These are phyloP conservation scores for Nannoperca obscura DNA, from an alignment of 2,797 vertebrate genomes.

Conservation along the genomic window DNA sequence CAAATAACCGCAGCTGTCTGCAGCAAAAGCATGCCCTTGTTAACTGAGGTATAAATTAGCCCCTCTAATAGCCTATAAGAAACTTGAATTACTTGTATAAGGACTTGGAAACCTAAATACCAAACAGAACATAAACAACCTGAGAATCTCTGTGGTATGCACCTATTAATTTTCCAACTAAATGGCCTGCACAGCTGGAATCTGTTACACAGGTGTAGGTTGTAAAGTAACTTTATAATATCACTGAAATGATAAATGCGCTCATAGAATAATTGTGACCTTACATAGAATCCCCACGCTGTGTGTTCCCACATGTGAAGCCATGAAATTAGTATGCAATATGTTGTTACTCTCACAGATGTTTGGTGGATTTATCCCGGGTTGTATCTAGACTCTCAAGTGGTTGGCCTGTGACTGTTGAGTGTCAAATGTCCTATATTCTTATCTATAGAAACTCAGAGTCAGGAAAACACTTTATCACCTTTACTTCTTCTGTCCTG, in stretches of 20 bases:
- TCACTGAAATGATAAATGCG: constrained; percentile 60
- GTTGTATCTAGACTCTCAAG: not conserved
- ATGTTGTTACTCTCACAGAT: constrained; percentile 19
- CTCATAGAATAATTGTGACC: constrained; percentile 49
- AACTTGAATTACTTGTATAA: constrained; percentile 66
- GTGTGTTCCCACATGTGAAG: constrained; percentile 27
- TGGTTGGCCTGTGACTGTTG: not conserved
- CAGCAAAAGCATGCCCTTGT: constrained; percentile 56
- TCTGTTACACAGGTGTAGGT: constrained; percentile 74
- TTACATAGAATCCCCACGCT: constrained; percentile 33
- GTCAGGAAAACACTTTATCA: not conserved
- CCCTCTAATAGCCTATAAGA: constrained; percentile 57
- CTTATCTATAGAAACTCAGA: constrained; percentile 7
- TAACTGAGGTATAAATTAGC: constrained; percentile 75
- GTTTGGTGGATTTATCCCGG: constrained; percentile 8
- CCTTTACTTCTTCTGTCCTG: constrained; percentile 1
- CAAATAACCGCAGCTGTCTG: constrained; percentile 76
- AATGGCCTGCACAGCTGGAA: constrained; percentile 67
- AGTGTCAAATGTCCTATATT: not conserved
- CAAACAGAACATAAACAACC: constrained; percentile 73
- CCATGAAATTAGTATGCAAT: constrained; percentile 31
- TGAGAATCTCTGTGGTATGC: constrained; percentile 49
- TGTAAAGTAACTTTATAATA: constrained; percentile 66
- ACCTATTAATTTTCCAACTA: constrained; percentile 62
- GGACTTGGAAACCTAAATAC: constrained; percentile 61